phyloP scores from a whole-genome alignment of 2,797 vertebrate genomes.

The Tachyglossus aculeatus region DNA sequence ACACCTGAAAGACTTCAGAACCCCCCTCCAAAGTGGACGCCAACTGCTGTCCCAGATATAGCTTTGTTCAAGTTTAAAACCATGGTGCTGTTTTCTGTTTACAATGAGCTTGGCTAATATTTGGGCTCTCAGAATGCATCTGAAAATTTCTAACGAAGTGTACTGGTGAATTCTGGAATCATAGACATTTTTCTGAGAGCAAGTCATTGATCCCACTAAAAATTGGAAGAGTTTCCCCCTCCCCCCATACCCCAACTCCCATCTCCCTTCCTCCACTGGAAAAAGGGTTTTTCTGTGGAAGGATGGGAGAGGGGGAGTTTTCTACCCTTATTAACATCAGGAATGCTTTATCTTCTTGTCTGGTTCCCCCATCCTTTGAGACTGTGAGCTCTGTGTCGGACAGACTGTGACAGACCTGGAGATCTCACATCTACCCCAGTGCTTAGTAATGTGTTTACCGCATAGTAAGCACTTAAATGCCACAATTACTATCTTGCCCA shows the following conservation, averaged over 20 bases:
- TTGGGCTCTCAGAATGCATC: not conserved
- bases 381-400: too few relatives aligned
- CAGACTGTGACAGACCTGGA: too few relatives aligned
- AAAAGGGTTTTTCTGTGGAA: not conserved
- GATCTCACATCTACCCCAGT: too few relatives aligned
- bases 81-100: not conserved
- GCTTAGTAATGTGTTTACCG: too few relatives aligned
- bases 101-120: not conserved
- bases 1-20: not conserved
- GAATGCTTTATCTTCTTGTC: too few relatives aligned
- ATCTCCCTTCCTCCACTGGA: not conserved
- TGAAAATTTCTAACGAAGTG: not conserved
- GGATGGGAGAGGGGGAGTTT: not conserved
- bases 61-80: not conserved
- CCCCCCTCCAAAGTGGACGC: not conserved
- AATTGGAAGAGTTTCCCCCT: not conserved
- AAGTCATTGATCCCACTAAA: not conserved
- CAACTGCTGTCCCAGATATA: not conserved
- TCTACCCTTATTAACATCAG: too few relatives aligned
- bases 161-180: not conserved
- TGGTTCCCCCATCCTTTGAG: too few relatives aligned
- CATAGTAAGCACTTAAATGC: too few relatives aligned
- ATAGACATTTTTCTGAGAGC: constrained; percentile 2
- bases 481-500: too few relatives aligned
- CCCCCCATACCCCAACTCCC: too few relatives aligned